A percentile compares a stretch with the other conserved stretches of the same genome.
Evolutionary conservation across 2,797 vertebrate genomes (phyloP).

Genomic region (Aselliscus stoliczkanus): DNA sequence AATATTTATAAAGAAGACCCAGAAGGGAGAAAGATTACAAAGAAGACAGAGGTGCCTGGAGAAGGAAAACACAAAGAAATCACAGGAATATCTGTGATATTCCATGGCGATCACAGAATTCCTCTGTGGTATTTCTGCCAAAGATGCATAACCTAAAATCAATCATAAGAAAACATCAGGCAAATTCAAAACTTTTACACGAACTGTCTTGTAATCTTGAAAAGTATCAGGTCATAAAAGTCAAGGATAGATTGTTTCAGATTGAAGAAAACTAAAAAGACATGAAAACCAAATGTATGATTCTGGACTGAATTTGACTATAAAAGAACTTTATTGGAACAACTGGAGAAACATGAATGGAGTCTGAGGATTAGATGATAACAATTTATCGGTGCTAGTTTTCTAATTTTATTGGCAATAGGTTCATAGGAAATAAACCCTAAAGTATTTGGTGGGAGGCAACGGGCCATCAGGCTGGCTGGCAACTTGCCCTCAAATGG

Average conservation of each 20-base stretch:
- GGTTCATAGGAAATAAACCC: conserved; percentile 7
- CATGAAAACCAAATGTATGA: not conserved
- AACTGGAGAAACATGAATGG: not conserved
- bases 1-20: not conserved
- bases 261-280: not conserved
- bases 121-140: not conserved
- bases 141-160: not conserved
- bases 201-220: not conserved
- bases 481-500: not conserved
- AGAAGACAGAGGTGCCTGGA: not conserved
- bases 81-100: not conserved
- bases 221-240: not conserved
- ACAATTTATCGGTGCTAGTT: not conserved
- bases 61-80: not conserved
- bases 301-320: not conserved
- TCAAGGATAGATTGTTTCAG: not conserved
- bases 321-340: not conserved
- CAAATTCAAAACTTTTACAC: not conserved
- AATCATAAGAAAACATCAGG: not conserved
- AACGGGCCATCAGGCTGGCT: not conserved
- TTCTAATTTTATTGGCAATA: not conserved
- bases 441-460: not conserved
- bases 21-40: not conserved
- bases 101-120: not conserved
- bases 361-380: not conserved